Evolutionary conservation across 2,113 vertebrate species (phyloP).

Genomic region (Heterotilapia buettikoferi): DNA sequence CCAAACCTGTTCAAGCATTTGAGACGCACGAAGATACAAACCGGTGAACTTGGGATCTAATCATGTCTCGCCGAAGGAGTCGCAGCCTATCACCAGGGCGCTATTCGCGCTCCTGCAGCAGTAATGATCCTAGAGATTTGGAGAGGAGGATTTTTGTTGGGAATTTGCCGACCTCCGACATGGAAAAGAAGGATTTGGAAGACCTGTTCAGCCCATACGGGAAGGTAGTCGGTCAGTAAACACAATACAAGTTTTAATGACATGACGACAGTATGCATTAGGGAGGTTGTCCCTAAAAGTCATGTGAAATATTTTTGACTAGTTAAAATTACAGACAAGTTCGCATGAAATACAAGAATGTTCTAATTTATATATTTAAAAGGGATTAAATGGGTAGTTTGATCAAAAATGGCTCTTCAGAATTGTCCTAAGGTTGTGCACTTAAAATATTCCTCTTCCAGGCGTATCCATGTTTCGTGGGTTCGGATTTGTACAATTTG

Average conservation of each 20-base stretch:
- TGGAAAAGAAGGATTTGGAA: constrained; percentile 85
- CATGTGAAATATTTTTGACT: not conserved
- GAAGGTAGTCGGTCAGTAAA: constrained; percentile 84
- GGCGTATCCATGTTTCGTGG: constrained; percentile 84
- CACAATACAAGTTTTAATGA: not conserved
- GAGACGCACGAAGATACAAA: constrained; percentile 44
- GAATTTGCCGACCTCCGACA: constrained; percentile 84
- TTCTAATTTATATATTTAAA: not conserved
- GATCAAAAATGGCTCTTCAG: constrained; percentile 8
- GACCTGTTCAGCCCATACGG: constrained; percentile 81
- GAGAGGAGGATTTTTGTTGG: constrained; percentile 88
- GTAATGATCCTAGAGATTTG: constrained; percentile 81
- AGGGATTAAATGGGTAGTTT: not conserved
- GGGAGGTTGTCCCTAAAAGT: not conserved
- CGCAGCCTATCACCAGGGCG: constrained; percentile 66
- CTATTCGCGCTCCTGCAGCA: constrained; percentile 72
- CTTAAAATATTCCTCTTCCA: constrained; percentile 78
- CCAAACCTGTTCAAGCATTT: constrained; percentile 41
- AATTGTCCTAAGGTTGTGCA: constrained; percentile 27
- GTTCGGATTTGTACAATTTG: constrained; percentile 88
- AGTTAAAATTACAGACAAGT: not conserved
- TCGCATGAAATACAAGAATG: not conserved
- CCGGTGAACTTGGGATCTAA: constrained; percentile 32
- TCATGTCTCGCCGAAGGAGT: constrained; percentile 84
- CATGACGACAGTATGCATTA: not conserved